These are phyloP conservation scores for Mylabris phalerata DNA, from an alignment of 1,140 invertebrate genomes.

Conservation along the genomic window DNA sequence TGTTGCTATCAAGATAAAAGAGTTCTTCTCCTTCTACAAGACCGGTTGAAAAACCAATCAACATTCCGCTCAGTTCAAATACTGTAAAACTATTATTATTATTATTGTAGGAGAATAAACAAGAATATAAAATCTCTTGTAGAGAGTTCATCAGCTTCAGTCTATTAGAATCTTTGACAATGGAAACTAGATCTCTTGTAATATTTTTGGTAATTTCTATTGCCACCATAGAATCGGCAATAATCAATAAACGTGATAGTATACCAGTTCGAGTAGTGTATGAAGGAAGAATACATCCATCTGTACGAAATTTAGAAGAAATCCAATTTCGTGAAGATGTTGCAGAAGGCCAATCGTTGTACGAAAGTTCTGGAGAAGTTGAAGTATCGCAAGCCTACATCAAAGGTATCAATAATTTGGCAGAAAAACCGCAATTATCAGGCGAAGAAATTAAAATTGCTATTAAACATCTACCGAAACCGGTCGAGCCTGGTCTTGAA, in stretches of 20 bases:
- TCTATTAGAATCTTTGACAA: slow-evolving; percentile 13
- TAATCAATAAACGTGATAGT: slow-evolving; percentile 14
- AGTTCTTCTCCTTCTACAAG: too few relatives aligned
- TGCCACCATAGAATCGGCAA: slow-evolving; percentile 11
- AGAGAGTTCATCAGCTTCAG: slow-evolving; percentile 32
- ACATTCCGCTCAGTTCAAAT: too few relatives aligned
- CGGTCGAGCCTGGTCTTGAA: too few relatives aligned
- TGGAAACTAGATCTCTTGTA: slow-evolving; percentile 18
- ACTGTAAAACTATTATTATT: too few relatives aligned
- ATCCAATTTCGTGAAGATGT: slow-evolving; percentile 1
- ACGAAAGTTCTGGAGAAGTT: background rate
- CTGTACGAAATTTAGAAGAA: slow-evolving; percentile 4
- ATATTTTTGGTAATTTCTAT: slow-evolving; percentile 12
- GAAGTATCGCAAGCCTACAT: background rate
- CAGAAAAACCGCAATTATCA: slow-evolving; percentile 34
- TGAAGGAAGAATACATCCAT: slow-evolving; percentile 28
- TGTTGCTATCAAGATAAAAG: too few relatives aligned
- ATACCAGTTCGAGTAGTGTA: slow-evolving; percentile 39
- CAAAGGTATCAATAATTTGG: slow-evolving; percentile 27
- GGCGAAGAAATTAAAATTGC: slow-evolving; percentile 24
- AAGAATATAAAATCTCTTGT: slow-evolving; percentile 27
- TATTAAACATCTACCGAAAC: slow-evolving; percentile 20
- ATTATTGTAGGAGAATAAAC: too few relatives aligned
- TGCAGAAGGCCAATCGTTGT: background rate
- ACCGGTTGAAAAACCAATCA: too few relatives aligned